Evolutionary conservation across 1,140 invertebrate species (phyloP), one percentile per base, ranked within the genome.

Genomic region (Steinernema khuongi): DNA sequence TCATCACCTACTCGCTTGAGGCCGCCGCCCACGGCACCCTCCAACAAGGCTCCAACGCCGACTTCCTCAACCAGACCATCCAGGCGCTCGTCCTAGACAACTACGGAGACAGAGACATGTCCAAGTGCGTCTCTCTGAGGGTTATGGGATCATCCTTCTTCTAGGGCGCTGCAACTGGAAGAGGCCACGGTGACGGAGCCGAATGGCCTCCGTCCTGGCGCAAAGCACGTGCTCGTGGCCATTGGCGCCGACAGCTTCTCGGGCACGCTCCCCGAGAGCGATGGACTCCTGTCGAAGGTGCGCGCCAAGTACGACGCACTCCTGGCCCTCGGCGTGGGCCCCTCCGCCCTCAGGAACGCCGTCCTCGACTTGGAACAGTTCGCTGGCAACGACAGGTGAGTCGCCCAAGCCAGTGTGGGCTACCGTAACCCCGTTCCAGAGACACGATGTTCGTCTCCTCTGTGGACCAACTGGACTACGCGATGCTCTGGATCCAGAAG

Each of bases 281-380:
- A 32, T n/a, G 28, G 36, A 19, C 31, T 74, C 17, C 41, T 74
- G 7, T 18, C 67, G 33, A 36, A 74, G 28, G 72, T 74, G 30
- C 72, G 72, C 33, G 30, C 30, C 11, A 74, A 73, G 41, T 74
- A 74, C 31, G 72, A 74, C 72, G 26, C 74, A 30, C 31, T 72
- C 11, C 44, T 72, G 7, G 71, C 33, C 4, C 28, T 72, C n/a
- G 71, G 71, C 70, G 29, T 72, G 1, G 71, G 71, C 1, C 11
- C 28, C 29, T 28, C 44, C 19, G 71, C 71, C 31, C 4, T 66
- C 19, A 28, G 29, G n/a, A 69, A 72, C 44, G 29, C 44, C 19
- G 2, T 31, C 14, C 33, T 70, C 22, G 70, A 69, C 11, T 29
- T 74, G 18, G 18, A 74, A 14, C 41, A 60, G 14, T 28, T 74